Base-by-base conservation (phyloP, 2,113 vertebrate species). In the Bolborhynchus lineola region DNA sequence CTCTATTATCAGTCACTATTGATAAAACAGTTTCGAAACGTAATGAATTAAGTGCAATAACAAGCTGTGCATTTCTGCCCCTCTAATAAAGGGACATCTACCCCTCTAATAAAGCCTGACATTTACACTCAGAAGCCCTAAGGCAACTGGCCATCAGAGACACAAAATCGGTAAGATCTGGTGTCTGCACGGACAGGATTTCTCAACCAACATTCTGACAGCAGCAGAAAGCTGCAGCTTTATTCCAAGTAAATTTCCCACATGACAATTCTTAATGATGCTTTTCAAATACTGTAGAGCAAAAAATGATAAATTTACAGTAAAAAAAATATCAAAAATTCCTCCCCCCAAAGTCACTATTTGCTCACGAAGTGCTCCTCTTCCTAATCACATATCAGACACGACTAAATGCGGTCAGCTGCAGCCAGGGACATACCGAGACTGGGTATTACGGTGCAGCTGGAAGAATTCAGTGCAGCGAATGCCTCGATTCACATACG, bases 401-500 rank as follows among this genome's bases (percentile, higher is more conserved):
- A 47, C 0, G 8, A 55, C 8, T 17, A 59, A 19, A 49, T 8
- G 77, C 88, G 37, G 44, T 21, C 55, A 24, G 42, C 39, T 7
- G 55, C 5, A 28, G 69, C 46, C 86, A 49, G 47, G 7, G 15
- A 17, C 8, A 50, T 10, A 15, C 41, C 1, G 44, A 59, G 28
- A n/a, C 39, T 0, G 16, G 1, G 1, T 3, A 7, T 9, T 3
- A 15, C 0, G 23, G n/a, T 18, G 28, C 29, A 3, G 42, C 37
- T 7, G 8, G 5, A 15, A 49, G 44, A 59, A 59, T 10, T 59
- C 57, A n/a, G 33, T 2, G 21, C 57, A 59, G 21, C 57, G 33
- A 59, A 59, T 10, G 33, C 33, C 57, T 23, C 57, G 33, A 59
- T 59, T 59, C 44, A 7, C 31, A 26, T 0, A 46, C 12, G 6